Evolutionary conservation across 2,888 invertebrate genomes (phyloP).

Genomic region (Parnassius orleans): DNA sequence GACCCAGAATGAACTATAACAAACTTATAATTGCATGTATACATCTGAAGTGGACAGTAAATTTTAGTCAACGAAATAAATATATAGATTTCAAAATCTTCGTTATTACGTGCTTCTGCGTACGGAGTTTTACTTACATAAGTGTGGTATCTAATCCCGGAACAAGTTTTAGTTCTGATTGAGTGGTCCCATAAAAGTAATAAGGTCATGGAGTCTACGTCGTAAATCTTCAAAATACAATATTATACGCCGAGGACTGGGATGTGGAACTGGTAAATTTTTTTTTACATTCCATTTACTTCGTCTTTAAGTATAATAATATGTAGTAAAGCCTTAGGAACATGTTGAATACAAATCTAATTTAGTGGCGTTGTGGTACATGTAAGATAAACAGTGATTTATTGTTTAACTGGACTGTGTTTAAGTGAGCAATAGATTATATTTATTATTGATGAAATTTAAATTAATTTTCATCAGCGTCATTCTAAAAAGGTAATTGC

Average conservation of each 20-base stretch:
- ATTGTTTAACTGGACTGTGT: background rate
- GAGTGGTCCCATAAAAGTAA: constrained; percentile 71
- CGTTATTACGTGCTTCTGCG: background rate
- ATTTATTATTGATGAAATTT: background rate
- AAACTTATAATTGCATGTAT: too few species aligned
- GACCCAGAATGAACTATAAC: too few species aligned
- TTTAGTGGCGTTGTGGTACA: constrained; percentile 1
- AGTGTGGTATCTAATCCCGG: constrained; percentile 46
- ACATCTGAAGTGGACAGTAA: too few species aligned
- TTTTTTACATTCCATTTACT: constrained; percentile 23
- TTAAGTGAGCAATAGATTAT: background rate
- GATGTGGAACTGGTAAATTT: constrained; percentile 17
- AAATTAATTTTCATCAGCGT: too few species aligned
- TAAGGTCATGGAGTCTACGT: constrained; percentile 62
- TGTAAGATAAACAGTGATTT: background rate
- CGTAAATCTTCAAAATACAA: constrained; percentile 56
- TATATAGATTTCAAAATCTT: too few species aligned
- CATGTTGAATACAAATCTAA: constrained; percentile 20
- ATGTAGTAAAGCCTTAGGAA: constrained; percentile 8
- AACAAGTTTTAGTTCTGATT: constrained; percentile 60
- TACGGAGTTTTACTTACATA: constrained; percentile 5
- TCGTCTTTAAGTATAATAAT: constrained; percentile 6
- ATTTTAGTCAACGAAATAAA: too few species aligned
- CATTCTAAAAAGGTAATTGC: too few species aligned
- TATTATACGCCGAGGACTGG: constrained; percentile 38